Percentiles rank a stretch among this genome's conserved stretches.
These are phyloP conservation scores for Microcebus lehilahytsara DNA, from an alignment of 2,113 vertebrate species.

Conservation along the genomic window DNA sequence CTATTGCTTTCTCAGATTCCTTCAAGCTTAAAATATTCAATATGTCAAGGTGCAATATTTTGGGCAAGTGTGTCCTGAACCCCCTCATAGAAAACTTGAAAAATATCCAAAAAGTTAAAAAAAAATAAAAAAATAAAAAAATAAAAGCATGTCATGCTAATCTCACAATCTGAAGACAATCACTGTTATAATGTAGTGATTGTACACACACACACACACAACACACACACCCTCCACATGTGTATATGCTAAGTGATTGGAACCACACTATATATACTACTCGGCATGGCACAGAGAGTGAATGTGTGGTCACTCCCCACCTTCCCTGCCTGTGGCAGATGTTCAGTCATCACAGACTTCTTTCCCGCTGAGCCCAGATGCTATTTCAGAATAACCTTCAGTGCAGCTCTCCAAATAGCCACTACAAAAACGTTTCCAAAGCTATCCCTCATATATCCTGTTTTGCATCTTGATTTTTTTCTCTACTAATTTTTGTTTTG, in stretches of 20 bases:
- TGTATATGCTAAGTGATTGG: background rate
- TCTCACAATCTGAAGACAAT: background rate
- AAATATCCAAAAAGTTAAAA: background rate
- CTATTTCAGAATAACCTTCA: background rate
- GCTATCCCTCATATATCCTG: background rate
- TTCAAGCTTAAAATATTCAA: background rate
- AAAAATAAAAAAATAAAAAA: background rate
- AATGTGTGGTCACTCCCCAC: background rate
- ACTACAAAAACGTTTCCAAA: background rate
- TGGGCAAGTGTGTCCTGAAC: too few relatives aligned
- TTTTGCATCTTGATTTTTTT: background rate
- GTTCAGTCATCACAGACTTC: background rate
- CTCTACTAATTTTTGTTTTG: background rate
- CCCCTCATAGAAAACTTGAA: background rate
- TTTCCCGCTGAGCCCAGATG: background rate
- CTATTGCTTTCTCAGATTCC: background rate
- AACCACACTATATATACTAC: too few relatives aligned
- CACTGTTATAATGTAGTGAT: background rate
- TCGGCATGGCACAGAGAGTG: too few relatives aligned
- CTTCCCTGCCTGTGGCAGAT: background rate
- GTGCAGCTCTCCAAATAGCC: background rate
- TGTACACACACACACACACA: background rate
- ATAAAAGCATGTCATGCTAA: background rate
- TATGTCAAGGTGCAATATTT: background rate
- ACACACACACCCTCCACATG: background rate